These are phyloP conservation scores for Acleris sparsana DNA, from an alignment of 2,888 invertebrate species.

Conservation along the genomic window DNA sequence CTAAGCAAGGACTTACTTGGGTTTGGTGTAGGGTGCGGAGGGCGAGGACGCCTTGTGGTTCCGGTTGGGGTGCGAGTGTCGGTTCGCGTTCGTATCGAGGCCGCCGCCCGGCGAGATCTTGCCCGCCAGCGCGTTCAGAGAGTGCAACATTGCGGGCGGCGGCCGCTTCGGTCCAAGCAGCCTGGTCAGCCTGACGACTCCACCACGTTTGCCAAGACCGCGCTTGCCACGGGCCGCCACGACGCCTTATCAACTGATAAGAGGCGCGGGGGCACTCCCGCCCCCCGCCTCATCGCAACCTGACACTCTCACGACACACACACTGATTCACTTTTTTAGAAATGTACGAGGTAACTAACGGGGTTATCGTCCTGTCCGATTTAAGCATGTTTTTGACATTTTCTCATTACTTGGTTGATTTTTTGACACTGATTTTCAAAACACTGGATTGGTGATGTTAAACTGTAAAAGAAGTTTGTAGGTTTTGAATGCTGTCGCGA, in stretches of 20 bases:
- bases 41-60: constrained; percentile 76
- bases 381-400: constrained; percentile 60
- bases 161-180: constrained; percentile 73
- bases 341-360: constrained; percentile 51
- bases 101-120: constrained; percentile 93
- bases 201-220: constrained; percentile 67
- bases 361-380: constrained; percentile 80
- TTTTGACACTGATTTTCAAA: constrained; percentile 43
- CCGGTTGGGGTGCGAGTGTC: constrained; percentile 82
- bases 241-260: constrained; percentile 81
- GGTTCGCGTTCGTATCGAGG: constrained; percentile 88
- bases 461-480: constrained; percentile 35
- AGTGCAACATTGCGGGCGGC: constrained; percentile 93
- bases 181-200: constrained; percentile 78
- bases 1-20: constrained; percentile 70
- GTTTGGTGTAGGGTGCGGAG: constrained; percentile 77
- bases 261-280: constrained; percentile 79
- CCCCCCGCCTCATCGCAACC: constrained; percentile 81
- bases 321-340: constrained; percentile 50
- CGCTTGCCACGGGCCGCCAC: constrained; percentile 64
- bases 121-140: constrained; percentile 94
- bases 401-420: constrained; percentile 57
- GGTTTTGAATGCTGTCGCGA: constrained; percentile 39
- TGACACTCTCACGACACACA: constrained; percentile 70
- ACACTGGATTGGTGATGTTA: constrained; percentile 46